phyloP scores from a whole-genome alignment of 1,140 invertebrate species.

The Ephestia elutella region DNA sequence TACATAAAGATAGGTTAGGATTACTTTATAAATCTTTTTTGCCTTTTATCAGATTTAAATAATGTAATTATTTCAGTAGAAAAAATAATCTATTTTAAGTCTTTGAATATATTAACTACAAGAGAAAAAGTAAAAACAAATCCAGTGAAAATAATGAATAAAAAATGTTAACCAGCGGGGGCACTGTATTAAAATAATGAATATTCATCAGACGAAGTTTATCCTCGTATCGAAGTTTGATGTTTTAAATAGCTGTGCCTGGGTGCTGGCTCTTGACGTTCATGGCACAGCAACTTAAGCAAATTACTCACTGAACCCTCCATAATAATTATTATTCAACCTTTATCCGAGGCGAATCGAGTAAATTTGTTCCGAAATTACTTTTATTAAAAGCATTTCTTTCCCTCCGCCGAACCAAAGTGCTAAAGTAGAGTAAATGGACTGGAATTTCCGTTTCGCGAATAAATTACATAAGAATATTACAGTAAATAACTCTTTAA shows the following conservation, averaged over 20 bases:
- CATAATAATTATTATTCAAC: conserved; percentile 68
- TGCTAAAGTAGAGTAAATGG: conserved; percentile 67
- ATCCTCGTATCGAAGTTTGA: conserved; percentile 20
- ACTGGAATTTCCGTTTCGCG: conserved; percentile 60
- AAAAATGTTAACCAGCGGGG: conserved; percentile 18
- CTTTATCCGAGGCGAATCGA: conserved; percentile 60
- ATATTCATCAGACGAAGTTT: conserved; percentile 25
- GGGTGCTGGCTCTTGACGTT: conserved; percentile 4
- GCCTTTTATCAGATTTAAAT: no score
- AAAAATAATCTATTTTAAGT: no score
- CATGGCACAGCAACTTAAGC: conserved; percentile 45
- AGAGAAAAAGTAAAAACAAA: neutral
- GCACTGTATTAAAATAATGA: conserved; percentile 19
- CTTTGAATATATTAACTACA: neutral
- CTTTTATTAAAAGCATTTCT: conserved; percentile 69
- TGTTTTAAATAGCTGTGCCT: conserved; percentile 33
- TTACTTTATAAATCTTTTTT: no score
- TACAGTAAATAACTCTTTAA: conserved; percentile 46
- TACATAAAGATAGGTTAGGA: no score
- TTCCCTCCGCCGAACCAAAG: conserved; percentile 56
- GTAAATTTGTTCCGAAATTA: conserved; percentile 66
- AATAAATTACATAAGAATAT: conserved; percentile 59
- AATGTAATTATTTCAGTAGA: no score
- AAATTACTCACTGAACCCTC: conserved; percentile 45
- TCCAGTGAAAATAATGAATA: conserved; percentile 1